These are phyloP conservation scores for Peromyscus leucopus DNA, from an alignment of 2,113 vertebrate species.

Conservation along the genomic window DNA sequence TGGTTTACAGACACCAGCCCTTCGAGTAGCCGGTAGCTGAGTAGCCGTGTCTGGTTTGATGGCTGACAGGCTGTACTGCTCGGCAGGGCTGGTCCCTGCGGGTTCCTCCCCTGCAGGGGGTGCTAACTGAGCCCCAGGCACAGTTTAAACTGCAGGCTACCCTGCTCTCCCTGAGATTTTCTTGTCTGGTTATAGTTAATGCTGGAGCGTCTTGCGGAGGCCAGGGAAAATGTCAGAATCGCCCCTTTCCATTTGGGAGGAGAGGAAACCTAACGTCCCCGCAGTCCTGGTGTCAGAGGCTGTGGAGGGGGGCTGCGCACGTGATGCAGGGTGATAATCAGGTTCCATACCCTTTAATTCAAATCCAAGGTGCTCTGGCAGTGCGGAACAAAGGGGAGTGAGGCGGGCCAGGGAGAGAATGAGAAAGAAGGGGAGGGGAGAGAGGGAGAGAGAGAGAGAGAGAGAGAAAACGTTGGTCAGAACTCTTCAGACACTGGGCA, in stretches of 20 bases:
- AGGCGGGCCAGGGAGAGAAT: constrained; percentile 84
- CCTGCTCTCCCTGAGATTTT: not conserved
- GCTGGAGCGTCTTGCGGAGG: constrained; percentile 67
- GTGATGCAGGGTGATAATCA: constrained; percentile 88
- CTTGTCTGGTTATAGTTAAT: constrained; percentile 2
- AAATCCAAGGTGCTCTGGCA: constrained; percentile 99
- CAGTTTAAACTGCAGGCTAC: not conserved
- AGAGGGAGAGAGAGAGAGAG: constrained; percentile 81
- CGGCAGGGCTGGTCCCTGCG: not conserved
- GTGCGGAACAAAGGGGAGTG: constrained; percentile 92
- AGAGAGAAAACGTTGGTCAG: constrained; percentile 89
- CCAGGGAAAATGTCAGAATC: constrained; percentile 81
- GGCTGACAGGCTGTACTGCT: not conserved
- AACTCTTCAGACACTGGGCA: constrained; percentile 84
- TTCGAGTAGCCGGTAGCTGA: rapidly evolving
- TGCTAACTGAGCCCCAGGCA: not conserved
- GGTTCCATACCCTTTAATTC: constrained; percentile 99
- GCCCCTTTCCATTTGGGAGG: constrained; percentile 73
- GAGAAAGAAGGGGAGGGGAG: constrained; percentile 62
- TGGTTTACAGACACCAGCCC: not conserved
- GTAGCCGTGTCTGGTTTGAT: not conserved
- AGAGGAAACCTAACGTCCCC: constrained; percentile 60
- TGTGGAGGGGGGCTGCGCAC: constrained; percentile 85
- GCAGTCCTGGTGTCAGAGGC: constrained; percentile 82
- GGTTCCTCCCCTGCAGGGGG: not conserved